Base-by-base conservation (phyloP, 2,113 vertebrate genomes). In the Otolemur garnettii region DNA sequence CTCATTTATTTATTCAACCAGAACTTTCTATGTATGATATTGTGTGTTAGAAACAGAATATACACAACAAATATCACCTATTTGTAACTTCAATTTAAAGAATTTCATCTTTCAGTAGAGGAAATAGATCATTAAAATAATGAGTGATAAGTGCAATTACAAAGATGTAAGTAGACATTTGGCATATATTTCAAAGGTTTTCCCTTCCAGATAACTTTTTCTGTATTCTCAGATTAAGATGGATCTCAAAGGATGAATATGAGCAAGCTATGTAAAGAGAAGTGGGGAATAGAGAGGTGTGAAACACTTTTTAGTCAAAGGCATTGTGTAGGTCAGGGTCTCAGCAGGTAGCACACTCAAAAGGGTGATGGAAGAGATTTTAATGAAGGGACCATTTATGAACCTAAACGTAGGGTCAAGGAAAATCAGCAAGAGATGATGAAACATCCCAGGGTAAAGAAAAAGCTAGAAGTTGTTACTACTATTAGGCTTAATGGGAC, bases 91-190 rank as follows among this genome's bases (percentile, higher is more conserved):
- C n/a, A 72, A 4, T 18, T 92, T 94, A 66, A 85, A 97, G 68
- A 95, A 83, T 69, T 90, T 95, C 24, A 72, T 24, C 15, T 91
- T 74, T 33, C 30, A 66, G 2, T 84, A 74, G 79, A 86, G 75
- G 33, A 94, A 91, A 72, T 71, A 94, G 18, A 62, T 83, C 35
- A 88, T 91, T 93, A 90, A 94, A 84, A 59, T 84, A 90, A 96
- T 92, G 72, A 94, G 45, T 35, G n/a, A 26, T 90, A 91, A 75
- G 13, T 26, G 50, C 17, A 89, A 55, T 79, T 66, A 66, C 42
- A 94, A 35, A 64, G 62, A 50, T 62, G 71, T 21, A 72, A 89
- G 57, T 85, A 94, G 87, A 66, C 42, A 83, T 77, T 80, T 91
- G 94, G 83, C 6, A 71, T 69, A 5, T 33, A 68, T 94, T 87